Conservation (phyloP, 2,888 invertebrate genomes). For the Drosophila engyochracea region DNA sequence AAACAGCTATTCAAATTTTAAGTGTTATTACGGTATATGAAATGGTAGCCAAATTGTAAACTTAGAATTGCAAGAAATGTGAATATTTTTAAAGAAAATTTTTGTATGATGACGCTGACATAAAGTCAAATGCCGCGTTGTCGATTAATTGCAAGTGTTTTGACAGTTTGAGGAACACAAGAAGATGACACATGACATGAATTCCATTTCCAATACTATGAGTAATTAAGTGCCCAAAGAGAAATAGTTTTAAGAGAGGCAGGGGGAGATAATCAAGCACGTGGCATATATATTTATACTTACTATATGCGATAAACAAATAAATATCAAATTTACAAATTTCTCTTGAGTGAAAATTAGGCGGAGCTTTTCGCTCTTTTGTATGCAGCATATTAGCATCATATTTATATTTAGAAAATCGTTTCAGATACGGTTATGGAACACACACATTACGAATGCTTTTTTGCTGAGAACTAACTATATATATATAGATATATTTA, state of each 20-base stretch:
- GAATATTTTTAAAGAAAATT: constrained; percentile 42
- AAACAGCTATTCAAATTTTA: background rate
- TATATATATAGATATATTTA: constrained; percentile 12
- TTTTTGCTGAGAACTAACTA: constrained; percentile 29
- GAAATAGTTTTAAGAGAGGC: constrained; percentile 10
- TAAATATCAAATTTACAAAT: constrained; percentile 16
- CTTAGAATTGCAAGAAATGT: constrained; percentile 28
- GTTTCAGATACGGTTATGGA: constrained; percentile 69
- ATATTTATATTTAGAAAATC: constrained; percentile 81
- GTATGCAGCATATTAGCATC: constrained; percentile 63
- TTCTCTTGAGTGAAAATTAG: constrained; percentile 18
- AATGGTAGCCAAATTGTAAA: background rate
- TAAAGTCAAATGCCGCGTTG: constrained; percentile 23
- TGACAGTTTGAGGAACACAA: constrained; percentile 1
- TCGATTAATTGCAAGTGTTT: constrained; percentile 34
- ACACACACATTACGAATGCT: constrained; percentile 61
- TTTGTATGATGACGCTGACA: constrained; percentile 35
- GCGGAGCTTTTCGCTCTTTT: constrained; percentile 17
- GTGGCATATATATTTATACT: constrained; percentile 35
- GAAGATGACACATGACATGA: constrained; percentile 23
- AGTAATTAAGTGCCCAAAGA: background rate
- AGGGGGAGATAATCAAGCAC: constrained; percentile 36
- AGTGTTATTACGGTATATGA: constrained; percentile 9
- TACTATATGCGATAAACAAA: constrained; percentile 1
- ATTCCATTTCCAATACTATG: constrained; percentile 25